Conservation (phyloP, 2,113 vertebrate genomes). For the Pomatorhinus ruficollis region DNA sequence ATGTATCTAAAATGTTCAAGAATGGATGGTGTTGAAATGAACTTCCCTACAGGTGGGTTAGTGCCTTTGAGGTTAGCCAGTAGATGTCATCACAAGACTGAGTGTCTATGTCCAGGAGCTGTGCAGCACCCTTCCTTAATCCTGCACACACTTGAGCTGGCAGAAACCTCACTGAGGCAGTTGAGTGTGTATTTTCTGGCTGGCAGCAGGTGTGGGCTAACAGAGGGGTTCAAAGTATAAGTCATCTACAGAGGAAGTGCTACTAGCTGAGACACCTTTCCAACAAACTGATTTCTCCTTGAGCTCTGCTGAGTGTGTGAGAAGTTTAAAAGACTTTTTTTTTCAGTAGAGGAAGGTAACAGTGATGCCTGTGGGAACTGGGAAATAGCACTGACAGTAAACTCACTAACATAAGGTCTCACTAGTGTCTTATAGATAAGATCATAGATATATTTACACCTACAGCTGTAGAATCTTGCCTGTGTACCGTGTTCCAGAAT, state of each 20-base stretch:
- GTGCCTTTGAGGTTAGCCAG: constrained; percentile 36
- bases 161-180: not conserved
- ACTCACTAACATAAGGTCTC: not conserved
- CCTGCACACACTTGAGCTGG: not conserved
- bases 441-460: not conserved
- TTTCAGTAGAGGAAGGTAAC: not conserved
- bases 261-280: not conserved
- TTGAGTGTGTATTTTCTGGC: not conserved
- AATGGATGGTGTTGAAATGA: not conserved
- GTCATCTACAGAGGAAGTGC: not conserved
- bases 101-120: not conserved
- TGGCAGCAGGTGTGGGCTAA: not conserved
- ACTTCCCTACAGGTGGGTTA: not conserved
- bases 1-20: not conserved
- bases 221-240: not conserved
- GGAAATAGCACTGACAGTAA: not conserved
- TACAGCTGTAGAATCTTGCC: not conserved
- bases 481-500: not conserved
- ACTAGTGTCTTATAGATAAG: not conserved
- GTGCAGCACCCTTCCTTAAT: not conserved
- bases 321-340: not conserved
- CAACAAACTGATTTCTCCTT: not conserved
- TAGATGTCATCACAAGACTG: constrained; percentile 57
- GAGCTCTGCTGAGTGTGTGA: not conserved
- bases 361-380: not conserved